A percentile compares a stretch with the other conserved stretches of the same genome.
These are phyloP conservation scores for Rhyacophila evoluta DNA, from an alignment of 2,888 invertebrate species.

Conservation along the genomic window DNA sequence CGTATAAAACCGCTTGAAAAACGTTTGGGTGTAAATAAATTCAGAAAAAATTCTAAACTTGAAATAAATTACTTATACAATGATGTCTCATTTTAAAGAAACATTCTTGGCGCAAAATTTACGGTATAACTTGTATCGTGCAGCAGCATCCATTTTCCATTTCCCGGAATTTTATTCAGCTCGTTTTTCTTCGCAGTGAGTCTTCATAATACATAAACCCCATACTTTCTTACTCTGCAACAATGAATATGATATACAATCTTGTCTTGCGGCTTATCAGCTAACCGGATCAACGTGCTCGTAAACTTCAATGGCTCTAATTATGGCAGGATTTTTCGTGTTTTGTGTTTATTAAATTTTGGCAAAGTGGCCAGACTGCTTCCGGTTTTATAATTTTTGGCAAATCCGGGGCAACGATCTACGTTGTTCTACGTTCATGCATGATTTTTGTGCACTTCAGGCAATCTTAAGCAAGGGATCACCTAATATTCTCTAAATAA, in stretches of 20 bases:
- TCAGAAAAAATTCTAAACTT: no score
- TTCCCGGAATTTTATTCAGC: background rate
- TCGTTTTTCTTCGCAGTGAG: background rate
- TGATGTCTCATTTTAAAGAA: no score
- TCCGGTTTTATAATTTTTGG: constrained; percentile 43
- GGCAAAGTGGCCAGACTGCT: constrained; percentile 36
- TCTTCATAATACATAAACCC: background rate
- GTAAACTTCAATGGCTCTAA: constrained; percentile 49
- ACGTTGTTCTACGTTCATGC: background rate
- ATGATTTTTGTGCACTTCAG: background rate
- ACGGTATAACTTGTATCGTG: background rate
- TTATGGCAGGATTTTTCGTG: constrained; percentile 48
- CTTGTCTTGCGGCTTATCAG: background rate
- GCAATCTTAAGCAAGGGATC: background rate
- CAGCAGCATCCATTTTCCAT: background rate
- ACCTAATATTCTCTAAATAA: no score
- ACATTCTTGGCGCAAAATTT: no score
- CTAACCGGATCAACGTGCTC: constrained; percentile 34
- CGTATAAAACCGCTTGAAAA: no score
- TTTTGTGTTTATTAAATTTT: constrained; percentile 48
- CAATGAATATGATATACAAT: background rate
- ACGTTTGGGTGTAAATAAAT: no score
- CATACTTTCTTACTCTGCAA: background rate
- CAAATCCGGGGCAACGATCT: constrained; percentile 48
- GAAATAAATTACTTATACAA: no score